phyloP scores from a whole-genome alignment of 2,888 invertebrate species.

The Achlya flavicornis region DNA sequence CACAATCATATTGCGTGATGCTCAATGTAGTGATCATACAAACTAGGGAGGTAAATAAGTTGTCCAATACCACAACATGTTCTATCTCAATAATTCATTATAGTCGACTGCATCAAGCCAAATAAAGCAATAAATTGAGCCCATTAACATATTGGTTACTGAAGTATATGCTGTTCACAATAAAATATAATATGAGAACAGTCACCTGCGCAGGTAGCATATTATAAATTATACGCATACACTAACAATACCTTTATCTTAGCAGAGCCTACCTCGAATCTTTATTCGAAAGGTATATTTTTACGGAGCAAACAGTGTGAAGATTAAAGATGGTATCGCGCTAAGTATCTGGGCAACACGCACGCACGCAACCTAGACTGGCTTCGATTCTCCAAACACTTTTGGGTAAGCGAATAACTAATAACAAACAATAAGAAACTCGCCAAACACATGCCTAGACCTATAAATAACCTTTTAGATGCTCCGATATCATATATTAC shows the following conservation, averaged over 20 bases:
- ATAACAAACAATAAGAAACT: conserved; percentile 45
- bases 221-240: neutral
- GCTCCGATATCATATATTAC: neutral
- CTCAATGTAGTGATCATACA: too few species aligned
- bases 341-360: conserved; percentile 30
- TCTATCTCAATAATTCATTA: too few species aligned
- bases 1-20: too few species aligned
- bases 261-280: neutral
- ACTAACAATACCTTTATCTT: neutral
- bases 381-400: conserved; percentile 33
- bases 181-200: too few species aligned
- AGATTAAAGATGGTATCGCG: conserved; percentile 55
- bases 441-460: conserved; percentile 29
- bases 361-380: conserved; percentile 41
- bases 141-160: too few species aligned
- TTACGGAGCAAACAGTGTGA: conserved; percentile 34
- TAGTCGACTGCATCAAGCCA: too few species aligned
- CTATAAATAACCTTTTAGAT: conserved; percentile 29
- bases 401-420: conserved; percentile 26
- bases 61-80: too few species aligned
- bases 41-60: too few species aligned
- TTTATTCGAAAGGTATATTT: conserved; percentile 24
- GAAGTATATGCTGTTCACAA: too few species aligned
- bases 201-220: neutral
- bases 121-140: too few species aligned